A percentile compares a stretch with the other conserved stretches of the same genome.
phyloP scores from a whole-genome alignment of 2,113 vertebrate species.

The Cyprinus carpio region DNA sequence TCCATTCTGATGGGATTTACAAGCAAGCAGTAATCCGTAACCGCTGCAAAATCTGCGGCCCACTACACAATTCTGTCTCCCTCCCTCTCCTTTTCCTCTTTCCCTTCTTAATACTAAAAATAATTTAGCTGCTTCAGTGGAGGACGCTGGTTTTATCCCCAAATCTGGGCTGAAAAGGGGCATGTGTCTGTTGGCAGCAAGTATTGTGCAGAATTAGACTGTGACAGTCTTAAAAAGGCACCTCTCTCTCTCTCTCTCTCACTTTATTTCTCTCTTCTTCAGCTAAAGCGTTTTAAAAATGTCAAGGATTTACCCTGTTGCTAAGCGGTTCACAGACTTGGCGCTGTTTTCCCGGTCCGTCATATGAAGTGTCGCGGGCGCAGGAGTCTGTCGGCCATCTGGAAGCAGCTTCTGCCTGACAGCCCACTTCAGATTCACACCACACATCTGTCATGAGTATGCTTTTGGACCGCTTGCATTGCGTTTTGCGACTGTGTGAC shows the following conservation, averaged over 20 bases:
- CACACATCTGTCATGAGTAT: background rate
- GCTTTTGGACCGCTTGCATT: background rate
- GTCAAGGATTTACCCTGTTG: conserved; percentile 30
- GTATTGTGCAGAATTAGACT: conserved; percentile 67
- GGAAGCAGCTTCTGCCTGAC: conserved; percentile 20
- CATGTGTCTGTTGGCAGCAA: conserved; percentile 57
- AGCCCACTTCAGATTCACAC: background rate
- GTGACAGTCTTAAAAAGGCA: no score
- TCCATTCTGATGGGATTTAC: conserved; percentile 68
- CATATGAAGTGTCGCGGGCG: background rate
- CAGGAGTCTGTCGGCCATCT: conserved; percentile 25
- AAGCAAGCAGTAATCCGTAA: conserved; percentile 69
- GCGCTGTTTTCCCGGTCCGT: conserved; percentile 7
- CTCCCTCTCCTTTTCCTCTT: conserved; percentile 1
- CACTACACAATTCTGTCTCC: conserved; percentile 22
- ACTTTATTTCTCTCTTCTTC: conserved; percentile 11
- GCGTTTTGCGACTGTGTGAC: background rate
- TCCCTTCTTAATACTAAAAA: conserved; percentile 65
- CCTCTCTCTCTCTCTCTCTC: no score
- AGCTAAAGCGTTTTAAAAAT: conserved; percentile 6
- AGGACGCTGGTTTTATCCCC: conserved; percentile 58
- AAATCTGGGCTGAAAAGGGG: conserved; percentile 64
- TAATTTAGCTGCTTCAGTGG: conserved; percentile 64
- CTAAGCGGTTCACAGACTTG: conserved; percentile 23
- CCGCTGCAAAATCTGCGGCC: conserved; percentile 48